These are phyloP conservation scores for Aphelocoma coerulescens DNA, from an alignment of 2,113 vertebrate species.

Conservation along the genomic window DNA sequence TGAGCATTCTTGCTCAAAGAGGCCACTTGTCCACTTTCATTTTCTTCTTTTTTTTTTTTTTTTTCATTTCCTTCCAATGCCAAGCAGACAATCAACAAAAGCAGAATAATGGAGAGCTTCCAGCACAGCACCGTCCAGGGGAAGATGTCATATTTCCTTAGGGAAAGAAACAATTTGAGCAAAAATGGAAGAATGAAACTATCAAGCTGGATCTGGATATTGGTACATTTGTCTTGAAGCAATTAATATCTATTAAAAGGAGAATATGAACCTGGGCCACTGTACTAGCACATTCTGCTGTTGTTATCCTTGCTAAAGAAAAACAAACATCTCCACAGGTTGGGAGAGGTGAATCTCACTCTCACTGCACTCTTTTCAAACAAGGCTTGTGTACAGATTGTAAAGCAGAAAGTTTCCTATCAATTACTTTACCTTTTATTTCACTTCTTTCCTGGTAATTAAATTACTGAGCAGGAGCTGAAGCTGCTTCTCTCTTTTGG, in stretches of 20 bases:
- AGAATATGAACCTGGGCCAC: neutral
- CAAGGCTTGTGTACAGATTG: neutral
- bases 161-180: neutral
- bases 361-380: neutral
- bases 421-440: neutral
- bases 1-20: neutral
- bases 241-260: neutral
- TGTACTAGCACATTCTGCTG: neutral
- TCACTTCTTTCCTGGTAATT: neutral
- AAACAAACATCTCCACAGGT: neutral
- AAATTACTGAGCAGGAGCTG: neutral
- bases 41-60: neutral
- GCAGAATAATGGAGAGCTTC: neutral
- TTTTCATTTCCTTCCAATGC: neutral
- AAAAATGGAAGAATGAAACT: neutral
- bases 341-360: neutral
- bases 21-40: neutral
- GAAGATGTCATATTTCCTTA: neutral
- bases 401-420: neutral
- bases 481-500: neutral
- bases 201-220: neutral
- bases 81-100: neutral
- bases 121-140: rapidly evolving
- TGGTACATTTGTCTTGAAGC: neutral
- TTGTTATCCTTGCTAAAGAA: neutral